Conservation (phyloP, 2,113 vertebrate genomes). For the Struthidea cinerea region DNA sequence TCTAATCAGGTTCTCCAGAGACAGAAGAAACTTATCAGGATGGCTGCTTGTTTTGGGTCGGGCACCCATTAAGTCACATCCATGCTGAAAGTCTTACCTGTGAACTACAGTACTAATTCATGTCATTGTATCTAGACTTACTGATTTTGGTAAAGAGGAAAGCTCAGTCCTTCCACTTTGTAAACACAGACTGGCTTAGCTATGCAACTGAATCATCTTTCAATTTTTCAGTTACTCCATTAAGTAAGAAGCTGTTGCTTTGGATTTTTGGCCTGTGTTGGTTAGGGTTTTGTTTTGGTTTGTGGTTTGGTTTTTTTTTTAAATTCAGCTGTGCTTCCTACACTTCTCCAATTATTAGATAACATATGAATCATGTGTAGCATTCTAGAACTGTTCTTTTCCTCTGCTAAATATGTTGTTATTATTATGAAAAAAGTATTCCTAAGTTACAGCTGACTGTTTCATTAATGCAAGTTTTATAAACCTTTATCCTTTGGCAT, state of each 20-base stretch:
- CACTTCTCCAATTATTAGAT: background rate
- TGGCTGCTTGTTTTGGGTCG: background rate
- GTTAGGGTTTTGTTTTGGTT: background rate
- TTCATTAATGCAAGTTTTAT: slow-evolving; percentile 52
- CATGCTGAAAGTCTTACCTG: background rate
- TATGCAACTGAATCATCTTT: background rate
- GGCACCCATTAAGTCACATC: background rate
- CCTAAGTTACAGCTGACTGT: slow-evolving; percentile 1
- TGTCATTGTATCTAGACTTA: background rate
- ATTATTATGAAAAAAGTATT: background rate
- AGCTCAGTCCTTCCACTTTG: background rate
- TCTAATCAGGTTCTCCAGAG: background rate
- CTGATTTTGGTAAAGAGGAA: background rate
- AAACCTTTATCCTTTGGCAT: slow-evolving; percentile 63
- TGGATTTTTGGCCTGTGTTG: background rate
- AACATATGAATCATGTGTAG: background rate
- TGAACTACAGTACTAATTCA: background rate
- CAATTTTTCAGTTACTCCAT: background rate
- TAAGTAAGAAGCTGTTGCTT: background rate
- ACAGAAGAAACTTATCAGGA: background rate
- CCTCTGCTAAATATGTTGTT: background rate
- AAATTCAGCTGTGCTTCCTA: background rate
- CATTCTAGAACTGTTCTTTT: background rate
- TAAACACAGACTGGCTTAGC: background rate
- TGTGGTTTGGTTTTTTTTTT: background rate